phyloP scores from a whole-genome alignment of 1,140 invertebrate species.

The Brachionus asplanchnoidis region DNA sequence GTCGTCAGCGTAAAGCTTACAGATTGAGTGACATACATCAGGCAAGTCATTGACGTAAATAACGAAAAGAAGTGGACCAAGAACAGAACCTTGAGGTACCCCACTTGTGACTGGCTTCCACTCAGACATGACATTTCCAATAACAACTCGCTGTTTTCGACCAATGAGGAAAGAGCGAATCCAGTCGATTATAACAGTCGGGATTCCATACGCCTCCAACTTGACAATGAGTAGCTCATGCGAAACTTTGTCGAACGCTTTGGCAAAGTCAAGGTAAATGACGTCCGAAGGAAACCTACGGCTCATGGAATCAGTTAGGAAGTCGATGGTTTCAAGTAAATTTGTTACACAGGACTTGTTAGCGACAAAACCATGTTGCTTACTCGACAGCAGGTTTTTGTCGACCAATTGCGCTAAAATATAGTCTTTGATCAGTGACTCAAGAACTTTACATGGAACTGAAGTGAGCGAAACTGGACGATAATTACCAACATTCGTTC shows the following conservation, averaged over 20 bases:
- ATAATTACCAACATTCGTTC: background rate
- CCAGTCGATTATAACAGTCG: too few relatives aligned
- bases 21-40: too few relatives aligned
- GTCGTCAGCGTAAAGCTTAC: background rate
- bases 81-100: too few relatives aligned
- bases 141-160: too few relatives aligned
- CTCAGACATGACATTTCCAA: too few relatives aligned
- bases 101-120: too few relatives aligned
- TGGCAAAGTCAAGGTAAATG: background rate
- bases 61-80: too few relatives aligned
- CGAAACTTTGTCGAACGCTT: background rate
- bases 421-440: background rate
- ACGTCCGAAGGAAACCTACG: background rate
- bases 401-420: background rate
- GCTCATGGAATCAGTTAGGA: background rate
- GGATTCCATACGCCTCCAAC: background rate
- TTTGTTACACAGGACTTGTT: background rate
- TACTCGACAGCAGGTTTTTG: background rate
- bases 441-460: background rate
- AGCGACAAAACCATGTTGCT: background rate
- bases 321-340: background rate
- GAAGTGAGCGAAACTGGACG: background rate
- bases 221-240: background rate
- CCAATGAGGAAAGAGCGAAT: too few relatives aligned
- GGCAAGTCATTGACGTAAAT: too few relatives aligned